phyloP scores from a whole-genome alignment of 2,797 vertebrate genomes.

The Sebastes iracundus region DNA sequence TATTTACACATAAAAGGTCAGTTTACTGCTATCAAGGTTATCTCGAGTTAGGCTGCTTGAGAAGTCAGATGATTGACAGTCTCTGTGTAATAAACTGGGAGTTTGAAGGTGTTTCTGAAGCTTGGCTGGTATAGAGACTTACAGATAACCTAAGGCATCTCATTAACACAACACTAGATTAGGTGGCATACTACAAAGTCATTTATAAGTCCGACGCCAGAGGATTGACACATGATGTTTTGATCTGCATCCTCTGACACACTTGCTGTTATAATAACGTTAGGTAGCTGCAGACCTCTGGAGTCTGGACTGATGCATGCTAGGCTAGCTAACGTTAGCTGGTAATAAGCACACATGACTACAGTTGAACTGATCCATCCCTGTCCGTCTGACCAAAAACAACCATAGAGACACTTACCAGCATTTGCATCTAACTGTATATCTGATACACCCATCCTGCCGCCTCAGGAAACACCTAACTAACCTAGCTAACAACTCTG shows the following conservation, averaged over 20 bases:
- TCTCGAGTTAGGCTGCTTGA: background rate
- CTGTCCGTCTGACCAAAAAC: background rate
- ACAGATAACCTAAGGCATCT: background rate
- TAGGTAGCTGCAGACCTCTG: constrained; percentile 14
- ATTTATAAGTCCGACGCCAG: background rate
- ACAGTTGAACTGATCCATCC: fast-evolving
- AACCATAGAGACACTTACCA: constrained; percentile 53
- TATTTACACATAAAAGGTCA: no score
- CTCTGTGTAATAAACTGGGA: background rate
- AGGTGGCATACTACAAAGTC: background rate
- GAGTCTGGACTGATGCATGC: background rate
- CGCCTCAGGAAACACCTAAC: background rate
- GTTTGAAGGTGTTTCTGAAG: background rate
- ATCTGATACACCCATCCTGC: constrained; percentile 80
- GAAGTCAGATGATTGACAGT: background rate
- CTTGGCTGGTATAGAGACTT: no score
- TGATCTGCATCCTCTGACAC: background rate
- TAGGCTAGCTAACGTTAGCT: constrained; percentile 33
- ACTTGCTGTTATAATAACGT: background rate
- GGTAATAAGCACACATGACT: background rate
- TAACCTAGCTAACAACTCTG: constrained; percentile 19
- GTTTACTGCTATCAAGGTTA: background rate
- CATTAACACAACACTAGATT: background rate
- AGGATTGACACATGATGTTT: background rate
- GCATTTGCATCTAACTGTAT: constrained; percentile 67